These are phyloP conservation scores for Triplophysa rosa DNA, from an alignment of 2,113 vertebrate species.

Conservation along the genomic window DNA sequence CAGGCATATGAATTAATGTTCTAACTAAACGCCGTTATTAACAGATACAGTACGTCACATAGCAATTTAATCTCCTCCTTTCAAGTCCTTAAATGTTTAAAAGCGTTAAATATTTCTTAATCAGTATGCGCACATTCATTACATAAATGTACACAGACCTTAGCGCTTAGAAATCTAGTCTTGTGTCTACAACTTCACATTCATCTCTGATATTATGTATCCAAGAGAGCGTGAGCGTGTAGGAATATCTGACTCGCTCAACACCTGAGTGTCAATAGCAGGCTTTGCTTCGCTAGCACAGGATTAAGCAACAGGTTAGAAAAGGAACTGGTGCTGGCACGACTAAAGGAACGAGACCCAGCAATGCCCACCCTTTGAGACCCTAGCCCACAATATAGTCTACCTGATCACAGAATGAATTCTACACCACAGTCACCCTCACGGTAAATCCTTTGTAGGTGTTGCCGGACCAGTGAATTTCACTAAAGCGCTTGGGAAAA, in stretches of 20 bases:
- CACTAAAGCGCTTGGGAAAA: not conserved
- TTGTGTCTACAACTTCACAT: slow-evolving; percentile 1
- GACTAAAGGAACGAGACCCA: slow-evolving; percentile 29
- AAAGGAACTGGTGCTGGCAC: slow-evolving; percentile 34
- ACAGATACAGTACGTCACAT: slow-evolving; percentile 3
- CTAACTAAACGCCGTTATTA: slow-evolving; percentile 1
- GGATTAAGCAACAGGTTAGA: slow-evolving; percentile 53
- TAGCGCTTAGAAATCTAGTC: slow-evolving; percentile 15
- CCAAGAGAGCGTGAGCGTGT: slow-evolving; percentile 22
- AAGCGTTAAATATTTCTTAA: slow-evolving; percentile 5
- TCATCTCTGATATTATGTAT: slow-evolving; percentile 20
- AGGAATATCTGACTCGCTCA: slow-evolving; percentile 23
- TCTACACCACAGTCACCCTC: not conserved
- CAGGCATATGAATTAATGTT: not conserved
- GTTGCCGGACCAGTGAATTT: not conserved
- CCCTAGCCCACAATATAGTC: slow-evolving; percentile 30
- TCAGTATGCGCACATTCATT: slow-evolving; percentile 21
- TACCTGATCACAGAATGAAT: slow-evolving; percentile 14
- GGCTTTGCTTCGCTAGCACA: slow-evolving; percentile 22
- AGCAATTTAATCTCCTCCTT: slow-evolving; percentile 23
- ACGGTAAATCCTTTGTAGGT: not conserved
- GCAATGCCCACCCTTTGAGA: slow-evolving; percentile 45
- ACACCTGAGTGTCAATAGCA: slow-evolving; percentile 31
- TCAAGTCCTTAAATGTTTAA: slow-evolving; percentile 23
- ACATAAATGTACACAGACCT: slow-evolving; percentile 9